Evolutionary conservation across 2,888 invertebrate genomes (phyloP).

Genomic region (Punctoribates punctum): DNA sequence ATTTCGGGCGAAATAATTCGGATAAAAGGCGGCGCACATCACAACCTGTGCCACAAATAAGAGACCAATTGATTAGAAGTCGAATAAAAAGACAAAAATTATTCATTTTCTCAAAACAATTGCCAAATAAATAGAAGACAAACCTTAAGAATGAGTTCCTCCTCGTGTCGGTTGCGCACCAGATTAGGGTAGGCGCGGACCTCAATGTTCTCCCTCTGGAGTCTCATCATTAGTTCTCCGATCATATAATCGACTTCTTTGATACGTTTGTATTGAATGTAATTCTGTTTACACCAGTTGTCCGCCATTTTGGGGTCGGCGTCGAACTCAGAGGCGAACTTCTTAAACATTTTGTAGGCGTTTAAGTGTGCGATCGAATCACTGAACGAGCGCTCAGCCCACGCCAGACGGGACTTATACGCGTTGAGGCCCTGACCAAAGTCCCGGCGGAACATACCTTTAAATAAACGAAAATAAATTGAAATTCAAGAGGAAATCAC

Average conservation of each 20-base stretch:
- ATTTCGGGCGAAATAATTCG: constrained; percentile 74
- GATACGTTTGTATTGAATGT: constrained; percentile 67
- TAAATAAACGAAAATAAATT: not conserved
- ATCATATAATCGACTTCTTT: constrained; percentile 61
- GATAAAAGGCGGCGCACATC: constrained; percentile 86
- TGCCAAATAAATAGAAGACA: not conserved
- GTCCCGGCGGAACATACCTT: constrained; percentile 71
- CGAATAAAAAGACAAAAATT: not conserved
- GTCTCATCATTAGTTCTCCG: constrained; percentile 33
- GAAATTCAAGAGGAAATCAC: not conserved
- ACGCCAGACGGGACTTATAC: constrained; percentile 65
- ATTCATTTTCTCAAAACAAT: constrained; percentile 50
- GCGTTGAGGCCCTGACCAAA: constrained; percentile 63
- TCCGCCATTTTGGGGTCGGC: constrained; percentile 62
- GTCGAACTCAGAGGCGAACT: constrained; percentile 35
- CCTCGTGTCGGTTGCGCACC: constrained; percentile 55
- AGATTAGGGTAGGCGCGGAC: constrained; percentile 53
- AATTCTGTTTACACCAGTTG: constrained; percentile 67
- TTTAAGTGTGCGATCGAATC: constrained; percentile 78
- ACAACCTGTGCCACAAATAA: constrained; percentile 59
- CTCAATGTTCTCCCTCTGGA: constrained; percentile 50
- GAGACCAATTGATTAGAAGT: not conserved
- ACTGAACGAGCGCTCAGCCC: constrained; percentile 77
- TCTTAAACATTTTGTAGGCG: constrained; percentile 65
- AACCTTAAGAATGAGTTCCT: constrained; percentile 64